Base-by-base conservation (phyloP, 1,140 invertebrate species). In the Nasonia vitripennis region DNA sequence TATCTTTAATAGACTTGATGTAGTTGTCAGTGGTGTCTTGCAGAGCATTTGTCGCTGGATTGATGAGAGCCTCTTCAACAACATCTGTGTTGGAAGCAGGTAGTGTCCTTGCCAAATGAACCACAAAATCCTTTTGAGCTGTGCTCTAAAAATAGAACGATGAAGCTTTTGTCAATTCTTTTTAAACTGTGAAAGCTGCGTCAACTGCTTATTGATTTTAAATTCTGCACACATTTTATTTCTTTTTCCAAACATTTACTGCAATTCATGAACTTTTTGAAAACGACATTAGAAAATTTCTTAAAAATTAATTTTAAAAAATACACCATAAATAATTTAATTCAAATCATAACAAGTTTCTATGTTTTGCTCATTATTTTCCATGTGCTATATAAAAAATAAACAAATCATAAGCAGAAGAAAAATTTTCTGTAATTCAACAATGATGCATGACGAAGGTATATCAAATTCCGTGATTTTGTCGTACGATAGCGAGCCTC, bases 21-120 rank as follows among this genome's bases (percentile, higher is more conserved):
- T 89, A 90, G 70, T 87, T 92, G 55, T 91, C 84, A 70, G 85
- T 79, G 74, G 82, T 82, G 55, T 89, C 82, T 45, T 91, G 83
- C 45, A 89, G 75, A 34, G 83, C 17, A 86, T 87, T 89, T 62
- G 70, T 86, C 10, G 79, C 11, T 51, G 87, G 87, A 87, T 82
- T 89, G 20, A 90, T 88, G 12, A 89, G 62, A 83, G 91, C 87
- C 90, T 93, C 89, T 88, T 94, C 89, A 67, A 92, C 90, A 88
- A 94, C 89, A 88, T 92, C 90, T 87, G 90, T 90, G 48, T 93
- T 91, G 9, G 92, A 92, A 78, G 95, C 95, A 70, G 95, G 94
- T 27, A 96, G 95, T 27, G 96, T 96, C 87, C 95, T 94, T 20
- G 96, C 95, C 87, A 97, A 92, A 89, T 96, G 96, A 75, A 97